Conservation (phyloP, 2,888 invertebrate species). For the Pandemis cinnamomeana region DNA sequence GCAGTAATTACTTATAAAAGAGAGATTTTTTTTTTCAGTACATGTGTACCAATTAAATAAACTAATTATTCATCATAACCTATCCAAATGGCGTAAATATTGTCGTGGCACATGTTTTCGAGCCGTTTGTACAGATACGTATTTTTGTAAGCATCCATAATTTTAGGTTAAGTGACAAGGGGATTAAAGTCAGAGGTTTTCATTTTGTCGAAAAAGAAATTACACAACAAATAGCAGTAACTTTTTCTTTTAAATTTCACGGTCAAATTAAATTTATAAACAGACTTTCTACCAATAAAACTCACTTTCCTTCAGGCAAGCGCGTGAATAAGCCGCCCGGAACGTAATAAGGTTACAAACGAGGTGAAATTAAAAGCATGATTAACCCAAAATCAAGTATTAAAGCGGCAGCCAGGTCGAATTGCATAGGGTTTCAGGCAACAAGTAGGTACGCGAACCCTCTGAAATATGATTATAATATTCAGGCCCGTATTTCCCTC, state of each 20-base stretch:
- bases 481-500: conserved; percentile 62
- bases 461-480: conserved; percentile 71
- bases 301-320: background rate
- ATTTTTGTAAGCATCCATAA: too few species aligned
- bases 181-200: background rate
- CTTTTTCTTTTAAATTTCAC: background rate
- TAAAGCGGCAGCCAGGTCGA: conserved; percentile 21
- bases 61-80: too few species aligned
- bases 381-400: conserved; percentile 40
- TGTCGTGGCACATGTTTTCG: too few species aligned
- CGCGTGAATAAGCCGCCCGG: conserved; percentile 11
- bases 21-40: background rate
- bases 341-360: conserved; percentile 31
- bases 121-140: too few species aligned
- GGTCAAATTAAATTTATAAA: background rate
- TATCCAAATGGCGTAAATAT: too few species aligned
- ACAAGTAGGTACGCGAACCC: conserved; percentile 38
- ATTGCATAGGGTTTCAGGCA: conserved; percentile 28
- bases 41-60: background rate
- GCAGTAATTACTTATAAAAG: background rate
- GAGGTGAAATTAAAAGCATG: conserved; percentile 40
- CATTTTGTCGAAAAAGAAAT: background rate
- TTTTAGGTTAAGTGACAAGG: too few species aligned
- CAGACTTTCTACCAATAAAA: background rate
- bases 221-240: background rate